These are phyloP conservation scores for Pachyuromys duprasi DNA, from an alignment of 2,797 vertebrate genomes.

Conservation along the genomic window DNA sequence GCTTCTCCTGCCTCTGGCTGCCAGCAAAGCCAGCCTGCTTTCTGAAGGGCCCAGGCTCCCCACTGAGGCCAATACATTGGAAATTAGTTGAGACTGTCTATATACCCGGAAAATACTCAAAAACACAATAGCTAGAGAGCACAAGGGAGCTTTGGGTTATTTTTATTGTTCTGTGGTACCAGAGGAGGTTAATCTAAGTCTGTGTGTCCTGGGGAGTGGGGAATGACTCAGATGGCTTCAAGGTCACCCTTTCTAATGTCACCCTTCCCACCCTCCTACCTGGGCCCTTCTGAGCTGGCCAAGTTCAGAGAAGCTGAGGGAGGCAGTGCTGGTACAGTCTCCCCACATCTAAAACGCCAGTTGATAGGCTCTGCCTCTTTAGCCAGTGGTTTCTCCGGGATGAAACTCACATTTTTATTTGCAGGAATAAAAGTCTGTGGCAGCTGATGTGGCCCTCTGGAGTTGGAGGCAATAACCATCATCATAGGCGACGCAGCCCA, in stretches of 20 bases:
- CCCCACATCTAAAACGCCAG: slow-evolving; percentile 25
- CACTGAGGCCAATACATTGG: slow-evolving; percentile 34
- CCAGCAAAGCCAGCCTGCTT: not conserved
- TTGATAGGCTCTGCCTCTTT: slow-evolving; percentile 49
- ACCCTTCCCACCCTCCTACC: not conserved
- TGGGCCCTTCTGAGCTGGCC: not conserved
- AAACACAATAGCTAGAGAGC: slow-evolving; percentile 33
- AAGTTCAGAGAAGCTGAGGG: not conserved
- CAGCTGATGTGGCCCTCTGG: slow-evolving; percentile 43
- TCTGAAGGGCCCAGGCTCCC: slow-evolving; percentile 19
- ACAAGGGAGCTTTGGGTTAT: slow-evolving; percentile 45
- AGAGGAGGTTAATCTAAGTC: slow-evolving; percentile 36
- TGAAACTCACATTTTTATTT: slow-evolving; percentile 63
- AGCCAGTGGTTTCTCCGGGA: slow-evolving; percentile 10
- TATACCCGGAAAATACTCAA: slow-evolving; percentile 61
- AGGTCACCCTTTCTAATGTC: not conserved
- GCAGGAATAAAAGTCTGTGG: slow-evolving; percentile 67
- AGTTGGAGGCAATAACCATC: slow-evolving; percentile 16
- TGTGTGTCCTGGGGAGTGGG: not conserved
- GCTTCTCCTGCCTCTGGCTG: not conserved
- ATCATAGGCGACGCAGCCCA: not conserved
- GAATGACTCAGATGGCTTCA: not conserved
- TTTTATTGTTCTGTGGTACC: not conserved
- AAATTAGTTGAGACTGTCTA: slow-evolving; percentile 66
- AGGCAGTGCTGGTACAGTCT: not conserved